phyloP scores from a whole-genome alignment of 2,888 invertebrate species.

The Sympetrum striolatum region DNA sequence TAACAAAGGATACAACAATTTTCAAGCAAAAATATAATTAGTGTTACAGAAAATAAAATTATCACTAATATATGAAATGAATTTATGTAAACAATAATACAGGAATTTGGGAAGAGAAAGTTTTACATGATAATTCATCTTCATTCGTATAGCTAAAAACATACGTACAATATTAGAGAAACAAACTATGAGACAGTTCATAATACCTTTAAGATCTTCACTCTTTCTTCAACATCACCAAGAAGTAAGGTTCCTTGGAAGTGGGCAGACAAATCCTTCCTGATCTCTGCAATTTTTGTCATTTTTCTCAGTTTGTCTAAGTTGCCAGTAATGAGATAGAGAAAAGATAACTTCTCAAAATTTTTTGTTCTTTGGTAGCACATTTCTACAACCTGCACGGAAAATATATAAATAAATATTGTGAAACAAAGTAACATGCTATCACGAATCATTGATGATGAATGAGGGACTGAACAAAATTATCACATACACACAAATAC shows the following conservation, averaged over 20 bases:
- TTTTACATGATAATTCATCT: background rate
- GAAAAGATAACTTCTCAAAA: slow-evolving; percentile 97
- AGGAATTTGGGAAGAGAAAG: no score
- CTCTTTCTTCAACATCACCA: slow-evolving; percentile 90
- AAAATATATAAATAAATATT: background rate
- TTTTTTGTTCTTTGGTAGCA: slow-evolving; percentile 99
- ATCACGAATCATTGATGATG: no score
- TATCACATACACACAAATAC: background rate
- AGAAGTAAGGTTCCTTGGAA: slow-evolving; percentile 93
- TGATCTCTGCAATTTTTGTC: slow-evolving; percentile 99
- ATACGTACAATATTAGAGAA: no score
- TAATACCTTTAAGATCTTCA: slow-evolving; percentile 74
- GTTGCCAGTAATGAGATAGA: slow-evolving; percentile 98
- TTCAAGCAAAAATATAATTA: no score
- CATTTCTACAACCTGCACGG: slow-evolving; percentile 86
- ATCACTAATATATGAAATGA: no score
- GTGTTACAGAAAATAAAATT: no score
- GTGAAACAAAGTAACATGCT: background rate
- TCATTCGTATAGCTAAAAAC: background rate
- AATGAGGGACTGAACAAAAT: no score
- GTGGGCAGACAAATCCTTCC: slow-evolving; percentile 95
- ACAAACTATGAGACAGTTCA: no score
- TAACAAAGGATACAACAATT: no score
- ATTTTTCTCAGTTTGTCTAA: slow-evolving; percentile 96
- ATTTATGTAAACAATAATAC: no score